Conservation (phyloP, 2,113 vertebrate genomes). For the Labeo catla region DNA sequence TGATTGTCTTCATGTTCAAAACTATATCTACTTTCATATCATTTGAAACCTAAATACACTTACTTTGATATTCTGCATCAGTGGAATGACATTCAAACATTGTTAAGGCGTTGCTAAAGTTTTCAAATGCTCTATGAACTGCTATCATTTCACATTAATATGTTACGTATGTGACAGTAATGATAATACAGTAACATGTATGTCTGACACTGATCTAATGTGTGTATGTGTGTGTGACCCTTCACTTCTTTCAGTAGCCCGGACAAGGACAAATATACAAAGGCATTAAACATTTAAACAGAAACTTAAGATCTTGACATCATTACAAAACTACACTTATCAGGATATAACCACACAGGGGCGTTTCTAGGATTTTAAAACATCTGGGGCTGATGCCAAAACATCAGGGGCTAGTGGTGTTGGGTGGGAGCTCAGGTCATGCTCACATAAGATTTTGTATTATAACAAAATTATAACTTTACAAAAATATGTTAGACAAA, state of each 20-base stretch:
- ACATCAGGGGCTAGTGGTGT: too few relatives aligned
- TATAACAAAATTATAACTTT: too few relatives aligned
- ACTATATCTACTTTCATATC: not conserved
- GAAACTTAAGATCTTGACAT: not conserved
- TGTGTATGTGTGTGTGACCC: conserved; percentile 63
- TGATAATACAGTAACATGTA: not conserved
- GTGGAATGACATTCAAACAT: not conserved
- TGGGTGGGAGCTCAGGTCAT: too few relatives aligned
- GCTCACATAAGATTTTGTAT: too few relatives aligned
- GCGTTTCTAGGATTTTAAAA: too few relatives aligned
- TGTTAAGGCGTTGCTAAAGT: not conserved
- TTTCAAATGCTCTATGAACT: not conserved
- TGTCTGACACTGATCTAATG: not conserved
- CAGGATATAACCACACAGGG: not conserved
- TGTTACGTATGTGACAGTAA: not conserved
- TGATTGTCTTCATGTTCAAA: not conserved
- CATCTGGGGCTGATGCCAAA: too few relatives aligned
- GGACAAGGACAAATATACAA: conserved; percentile 39
- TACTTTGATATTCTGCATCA: not conserved
- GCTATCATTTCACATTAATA: not conserved
- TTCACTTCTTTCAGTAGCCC: conserved; percentile 65
- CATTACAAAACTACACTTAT: not conserved
- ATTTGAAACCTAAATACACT: not conserved
- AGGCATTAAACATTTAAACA: not conserved
- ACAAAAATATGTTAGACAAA: too few relatives aligned